Evolutionary conservation across 2,888 invertebrate genomes (phyloP).

Genomic region (Pachycephus smyrnensis): DNA sequence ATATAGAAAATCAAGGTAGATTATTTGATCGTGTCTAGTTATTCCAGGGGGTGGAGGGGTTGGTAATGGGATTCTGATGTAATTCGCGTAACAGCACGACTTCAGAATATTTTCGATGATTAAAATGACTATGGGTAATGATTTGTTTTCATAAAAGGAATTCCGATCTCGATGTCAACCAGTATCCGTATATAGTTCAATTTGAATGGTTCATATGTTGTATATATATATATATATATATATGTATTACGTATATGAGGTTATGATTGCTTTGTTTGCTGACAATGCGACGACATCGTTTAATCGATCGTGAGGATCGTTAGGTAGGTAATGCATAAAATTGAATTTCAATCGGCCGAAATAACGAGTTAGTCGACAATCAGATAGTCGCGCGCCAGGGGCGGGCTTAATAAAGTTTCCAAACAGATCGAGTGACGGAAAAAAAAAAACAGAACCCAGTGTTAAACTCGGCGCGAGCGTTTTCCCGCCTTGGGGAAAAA

Average conservation of each 20-base stretch:
- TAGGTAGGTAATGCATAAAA: constrained; percentile 50
- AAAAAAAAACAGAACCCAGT: neutral
- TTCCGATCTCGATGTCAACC: neutral
- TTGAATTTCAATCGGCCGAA: constrained; percentile 38
- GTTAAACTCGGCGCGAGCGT: neutral
- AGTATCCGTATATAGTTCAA: neutral
- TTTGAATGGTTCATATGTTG: neutral
- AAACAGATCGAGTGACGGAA: neutral
- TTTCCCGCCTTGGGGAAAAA: neutral
- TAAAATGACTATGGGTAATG: neutral
- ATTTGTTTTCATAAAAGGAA: neutral
- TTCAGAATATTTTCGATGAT: neutral
- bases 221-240: neutral
- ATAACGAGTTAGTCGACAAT: constrained; percentile 22
- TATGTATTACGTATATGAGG: neutral
- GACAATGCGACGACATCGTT: neutral
- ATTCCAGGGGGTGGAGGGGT: no score
- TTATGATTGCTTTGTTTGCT: neutral
- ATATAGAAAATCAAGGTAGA: no score
- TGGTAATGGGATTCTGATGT: neutral
- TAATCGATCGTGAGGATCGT: constrained; percentile 47
- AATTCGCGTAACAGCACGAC: neutral
- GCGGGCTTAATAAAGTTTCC: neutral
- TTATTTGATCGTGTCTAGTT: neutral
- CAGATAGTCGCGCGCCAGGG: neutral